These are phyloP conservation scores for Ochropleura leucogaster DNA, from an alignment of 2,888 invertebrate genomes.

Conservation along the genomic window DNA sequence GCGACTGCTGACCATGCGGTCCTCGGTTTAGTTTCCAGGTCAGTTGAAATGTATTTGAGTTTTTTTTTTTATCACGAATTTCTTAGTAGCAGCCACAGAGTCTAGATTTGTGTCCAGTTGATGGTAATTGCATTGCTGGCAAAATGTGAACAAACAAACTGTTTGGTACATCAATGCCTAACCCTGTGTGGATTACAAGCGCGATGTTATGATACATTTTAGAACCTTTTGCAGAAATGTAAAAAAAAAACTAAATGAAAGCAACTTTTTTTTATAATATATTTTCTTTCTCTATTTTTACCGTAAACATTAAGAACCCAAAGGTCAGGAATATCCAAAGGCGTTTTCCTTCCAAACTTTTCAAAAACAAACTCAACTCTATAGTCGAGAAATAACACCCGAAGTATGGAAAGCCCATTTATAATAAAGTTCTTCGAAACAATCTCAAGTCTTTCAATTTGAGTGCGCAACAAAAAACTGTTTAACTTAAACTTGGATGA, in stretches of 20 bases:
- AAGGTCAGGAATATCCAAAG: not conserved
- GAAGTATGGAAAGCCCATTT: conserved; percentile 48
- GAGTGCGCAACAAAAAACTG: conserved; percentile 63
- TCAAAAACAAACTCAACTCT: conserved; percentile 31
- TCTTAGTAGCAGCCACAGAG: no score
- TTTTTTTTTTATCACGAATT: no score
- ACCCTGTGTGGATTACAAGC: no score
- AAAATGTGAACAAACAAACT: no score
- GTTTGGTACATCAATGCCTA: no score
- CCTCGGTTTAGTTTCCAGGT: no score
- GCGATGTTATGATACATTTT: not conserved
- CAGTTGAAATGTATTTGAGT: no score
- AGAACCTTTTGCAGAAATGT: not conserved
- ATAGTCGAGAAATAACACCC: conserved; percentile 39
- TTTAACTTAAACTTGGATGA: conserved; percentile 66
- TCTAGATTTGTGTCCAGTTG: no score
- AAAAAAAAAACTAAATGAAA: no score
- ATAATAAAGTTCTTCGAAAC: conserved; percentile 64
- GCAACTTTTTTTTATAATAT: not conserved
- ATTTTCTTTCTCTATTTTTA: not conserved
- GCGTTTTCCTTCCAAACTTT: not conserved
- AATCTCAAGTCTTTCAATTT: conserved; percentile 69
- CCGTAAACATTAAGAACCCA: not conserved
- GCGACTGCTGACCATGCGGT: no score
- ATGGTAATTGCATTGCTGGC: no score